Conservation (phyloP, 2,888 invertebrate species). For the Lithophane semibrunnea region DNA sequence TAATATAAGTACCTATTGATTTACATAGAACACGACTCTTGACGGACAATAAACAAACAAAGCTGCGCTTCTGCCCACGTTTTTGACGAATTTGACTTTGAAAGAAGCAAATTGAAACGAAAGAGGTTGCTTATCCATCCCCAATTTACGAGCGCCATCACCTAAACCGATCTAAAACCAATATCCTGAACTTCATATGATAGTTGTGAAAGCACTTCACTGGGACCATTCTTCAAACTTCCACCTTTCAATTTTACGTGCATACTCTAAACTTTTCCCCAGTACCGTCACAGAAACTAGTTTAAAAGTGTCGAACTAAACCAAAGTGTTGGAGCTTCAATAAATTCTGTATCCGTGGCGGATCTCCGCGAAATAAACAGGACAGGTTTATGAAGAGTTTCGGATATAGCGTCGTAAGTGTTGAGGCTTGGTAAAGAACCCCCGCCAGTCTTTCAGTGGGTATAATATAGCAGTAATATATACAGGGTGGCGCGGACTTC, state of each 20-base stretch:
- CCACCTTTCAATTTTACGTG: conserved; percentile 68
- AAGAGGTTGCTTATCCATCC: not conserved
- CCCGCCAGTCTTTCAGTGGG: not conserved
- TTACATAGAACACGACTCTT: no score
- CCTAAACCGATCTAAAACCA: conserved; percentile 48
- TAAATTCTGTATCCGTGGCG: conserved; percentile 61
- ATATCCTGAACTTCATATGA: conserved; percentile 44
- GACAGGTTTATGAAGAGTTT: conserved; percentile 59
- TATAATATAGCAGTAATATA: not conserved
- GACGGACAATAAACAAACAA: no score
- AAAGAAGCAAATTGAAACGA: conserved; percentile 10
- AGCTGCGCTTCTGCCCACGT: not conserved
- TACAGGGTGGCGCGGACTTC: no score
- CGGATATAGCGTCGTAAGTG: conserved; percentile 14
- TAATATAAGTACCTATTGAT: no score
- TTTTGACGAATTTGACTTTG: not conserved
- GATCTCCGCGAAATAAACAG: conserved; percentile 58
- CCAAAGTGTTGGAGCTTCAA: conserved; percentile 50
- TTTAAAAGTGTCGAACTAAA: conserved; percentile 62
- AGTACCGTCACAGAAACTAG: conserved; percentile 61
- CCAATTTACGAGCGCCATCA: conserved; percentile 30
- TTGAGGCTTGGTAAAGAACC: not conserved
- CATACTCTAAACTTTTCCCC: conserved; percentile 65
- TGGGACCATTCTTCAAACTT: conserved; percentile 59
- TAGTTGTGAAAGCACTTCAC: conserved; percentile 50